phyloP scores from a whole-genome alignment of 2,888 invertebrate species.

The Eupithecia dodoneata region DNA sequence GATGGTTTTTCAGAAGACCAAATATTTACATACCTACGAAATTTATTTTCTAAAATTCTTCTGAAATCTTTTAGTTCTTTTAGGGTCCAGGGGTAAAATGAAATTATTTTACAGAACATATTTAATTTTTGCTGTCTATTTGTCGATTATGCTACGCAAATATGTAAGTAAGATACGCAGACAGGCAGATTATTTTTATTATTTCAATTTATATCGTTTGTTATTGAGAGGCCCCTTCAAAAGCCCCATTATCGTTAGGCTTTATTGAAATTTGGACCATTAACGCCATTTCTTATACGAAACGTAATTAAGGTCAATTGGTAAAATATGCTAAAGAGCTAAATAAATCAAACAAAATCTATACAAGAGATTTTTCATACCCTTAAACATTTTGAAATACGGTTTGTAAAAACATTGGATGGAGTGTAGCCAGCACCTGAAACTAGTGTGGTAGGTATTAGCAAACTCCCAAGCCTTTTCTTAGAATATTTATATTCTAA shows the following conservation, averaged over 20 bases:
- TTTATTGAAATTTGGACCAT: conserved; percentile 29
- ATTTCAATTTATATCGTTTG: conserved; percentile 8
- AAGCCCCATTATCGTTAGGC: conserved; percentile 25
- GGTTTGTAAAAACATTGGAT: not conserved
- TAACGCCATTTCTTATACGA: conserved; percentile 29
- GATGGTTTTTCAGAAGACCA: not conserved
- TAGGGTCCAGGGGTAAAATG: not conserved
- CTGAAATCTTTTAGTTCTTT: not conserved
- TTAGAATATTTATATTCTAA: no score
- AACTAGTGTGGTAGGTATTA: not conserved
- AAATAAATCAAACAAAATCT: not conserved
- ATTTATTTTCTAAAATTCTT: not conserved
- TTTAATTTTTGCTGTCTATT: not conserved
- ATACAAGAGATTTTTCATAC: not conserved
- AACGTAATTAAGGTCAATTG: conserved; percentile 16
- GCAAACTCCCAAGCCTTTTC: not conserved
- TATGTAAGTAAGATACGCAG: not conserved
- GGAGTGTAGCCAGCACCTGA: not conserved
- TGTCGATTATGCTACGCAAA: not conserved
- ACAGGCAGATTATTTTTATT: not conserved
- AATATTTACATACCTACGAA: not conserved
- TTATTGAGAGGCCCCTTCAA: conserved; percentile 1
- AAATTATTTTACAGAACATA: not conserved
- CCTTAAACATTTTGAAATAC: not conserved
- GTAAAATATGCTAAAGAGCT: conserved; percentile 14